Percentiles rank a stretch among this genome's conserved stretches.
Conservation (phyloP, 2,888 invertebrate species). For the Argyra leucocephala region DNA sequence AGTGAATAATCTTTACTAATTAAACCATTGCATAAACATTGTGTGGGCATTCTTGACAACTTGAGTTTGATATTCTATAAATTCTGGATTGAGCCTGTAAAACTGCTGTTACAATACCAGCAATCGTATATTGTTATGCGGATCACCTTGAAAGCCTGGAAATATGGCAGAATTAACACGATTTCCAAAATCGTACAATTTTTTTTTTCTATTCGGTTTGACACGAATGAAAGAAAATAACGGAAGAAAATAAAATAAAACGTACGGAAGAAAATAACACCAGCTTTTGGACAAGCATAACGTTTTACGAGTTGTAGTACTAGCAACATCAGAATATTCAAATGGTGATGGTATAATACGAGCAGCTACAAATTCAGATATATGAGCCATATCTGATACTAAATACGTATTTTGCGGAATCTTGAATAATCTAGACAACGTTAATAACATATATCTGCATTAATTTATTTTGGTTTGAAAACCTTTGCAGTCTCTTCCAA, state of each 20-base stretch:
- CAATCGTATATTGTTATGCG: too few species aligned
- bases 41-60: too few species aligned
- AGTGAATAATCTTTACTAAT: too few species aligned
- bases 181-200: slow-evolving; percentile 83
- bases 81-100: too few species aligned
- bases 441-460: slow-evolving; percentile 91
- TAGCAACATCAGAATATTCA: slow-evolving; percentile 81
- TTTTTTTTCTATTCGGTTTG: slow-evolving; percentile 70
- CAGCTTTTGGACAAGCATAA: slow-evolving; percentile 81
- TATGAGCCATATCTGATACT: slow-evolving; percentile 93
- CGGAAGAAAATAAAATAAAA: too few species aligned
- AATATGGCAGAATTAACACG: too few species aligned
- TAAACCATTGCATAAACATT: too few species aligned
- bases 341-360: slow-evolving; percentile 84
- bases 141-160: too few species aligned
- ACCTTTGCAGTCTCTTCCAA: slow-evolving; percentile 70
- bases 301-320: slow-evolving; percentile 92
- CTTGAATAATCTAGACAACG: slow-evolving; percentile 83
- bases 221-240: too few species aligned
- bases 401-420: slow-evolving; percentile 77
- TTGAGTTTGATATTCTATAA: too few species aligned
- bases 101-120: too few species aligned
- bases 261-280: slow-evolving; percentile 82
- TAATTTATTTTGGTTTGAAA: slow-evolving; percentile 85
- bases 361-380: slow-evolving; percentile 85